Percentiles rank a stretch among this genome's conserved stretches.
phyloP scores from a whole-genome alignment of 2,797 vertebrate species.

The Pristis pectinata region DNA sequence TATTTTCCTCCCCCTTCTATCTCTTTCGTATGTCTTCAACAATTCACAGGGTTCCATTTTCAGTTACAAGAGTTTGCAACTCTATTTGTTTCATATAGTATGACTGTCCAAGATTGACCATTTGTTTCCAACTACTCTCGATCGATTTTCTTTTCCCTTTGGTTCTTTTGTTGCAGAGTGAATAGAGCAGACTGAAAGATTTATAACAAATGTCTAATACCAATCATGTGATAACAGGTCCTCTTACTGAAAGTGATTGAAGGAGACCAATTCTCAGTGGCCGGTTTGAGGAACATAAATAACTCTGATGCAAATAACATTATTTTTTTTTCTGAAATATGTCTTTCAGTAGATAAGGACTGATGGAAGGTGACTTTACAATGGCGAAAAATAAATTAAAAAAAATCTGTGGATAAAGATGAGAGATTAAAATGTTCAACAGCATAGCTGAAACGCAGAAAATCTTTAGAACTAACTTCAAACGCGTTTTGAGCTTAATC shows the following conservation, averaged over 20 bases:
- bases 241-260: conserved; percentile 65
- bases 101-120: conserved; percentile 58
- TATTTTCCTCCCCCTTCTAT: neutral
- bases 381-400: neutral
- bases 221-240: conserved; percentile 69
- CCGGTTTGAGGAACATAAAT: conserved; percentile 16
- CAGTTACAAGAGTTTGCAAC: conserved; percentile 50
- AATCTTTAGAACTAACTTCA: conserved; percentile 36
- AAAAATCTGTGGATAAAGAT: conserved; percentile 14
- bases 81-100: conserved; percentile 54
- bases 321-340: conserved; percentile 55
- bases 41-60: conserved; percentile 44
- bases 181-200: conserved; percentile 56
- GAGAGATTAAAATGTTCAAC: conserved; percentile 35
- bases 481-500: conserved; percentile 29
- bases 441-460: conserved; percentile 14
- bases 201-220: conserved; percentile 62
- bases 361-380: conserved; percentile 57
- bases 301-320: conserved; percentile 34
- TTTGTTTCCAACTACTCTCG: conserved; percentile 68
- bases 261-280: conserved; percentile 59
- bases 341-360: conserved; percentile 75
- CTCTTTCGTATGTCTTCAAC: neutral
- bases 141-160: conserved; percentile 67
- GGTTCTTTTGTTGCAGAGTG: conserved; percentile 51